Evolutionary conservation across 2,113 vertebrate species (phyloP), one percentile per base, ranked within the genome.

Genomic region (Coreoperca whiteheadi): DNA sequence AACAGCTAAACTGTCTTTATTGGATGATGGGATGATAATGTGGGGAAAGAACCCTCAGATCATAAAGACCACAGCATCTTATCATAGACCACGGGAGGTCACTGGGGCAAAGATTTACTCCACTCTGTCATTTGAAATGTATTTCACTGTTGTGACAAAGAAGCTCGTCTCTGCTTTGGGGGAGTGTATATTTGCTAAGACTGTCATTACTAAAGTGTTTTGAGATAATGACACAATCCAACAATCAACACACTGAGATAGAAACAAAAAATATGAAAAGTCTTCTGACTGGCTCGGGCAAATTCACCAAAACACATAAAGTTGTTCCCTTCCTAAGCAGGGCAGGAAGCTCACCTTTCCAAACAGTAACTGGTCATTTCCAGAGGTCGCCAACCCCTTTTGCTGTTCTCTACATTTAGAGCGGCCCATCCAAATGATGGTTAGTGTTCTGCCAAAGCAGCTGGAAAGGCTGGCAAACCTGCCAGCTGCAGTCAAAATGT

Each of bases 371-470:
- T 9, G 43, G 53, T 65, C 48, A 68, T 83, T 88, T 89, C 66
- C 75, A 77, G 68, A 77, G 88, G 80, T 87, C 87, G 82, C 48
- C 74, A 63, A 72, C 56, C 34, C 80, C 65, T 51, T 53, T 76
- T 50, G 73, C 61, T 74, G 0, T 46, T 32, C 76, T 79, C 70
- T 43, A 57, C 21, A 74, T 64, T 66, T 14, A 5, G 61, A 76
- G 77, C 21, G 53, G 6, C 60, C 8, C 32, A 0, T 85, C 92
- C 91, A 91, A 89, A 89, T 84, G 85, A 75, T 14, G 70, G 67
- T 54, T 7, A 61, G 79, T 1, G 69, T 18, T 79, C 60, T 93
- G 91, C 92, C 92, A 93, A 67, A 92, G 92, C 91, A 93, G 85
- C 91, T 93, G 90, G 86, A 91, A 82, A 83, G 59, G 76, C 86